phyloP scores from a whole-genome alignment of 2,888 invertebrate species.

The Anoplius nigerrimus region DNA sequence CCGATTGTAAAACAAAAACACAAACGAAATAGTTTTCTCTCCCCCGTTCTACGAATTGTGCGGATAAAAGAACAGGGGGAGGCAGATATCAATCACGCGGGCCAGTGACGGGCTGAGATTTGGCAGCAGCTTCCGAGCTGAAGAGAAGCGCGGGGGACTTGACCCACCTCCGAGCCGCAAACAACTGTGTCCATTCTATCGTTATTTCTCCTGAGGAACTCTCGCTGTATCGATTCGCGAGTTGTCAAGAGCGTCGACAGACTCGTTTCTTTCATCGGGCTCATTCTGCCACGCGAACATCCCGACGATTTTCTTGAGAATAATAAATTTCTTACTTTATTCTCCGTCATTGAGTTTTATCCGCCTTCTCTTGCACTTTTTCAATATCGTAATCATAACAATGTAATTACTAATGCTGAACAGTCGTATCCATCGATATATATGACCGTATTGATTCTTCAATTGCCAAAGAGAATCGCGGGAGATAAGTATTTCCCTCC shows the following conservation, averaged over 20 bases:
- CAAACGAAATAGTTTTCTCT: slow-evolving; percentile 52
- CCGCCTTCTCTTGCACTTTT: no score
- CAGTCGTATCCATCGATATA: no score
- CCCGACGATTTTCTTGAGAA: no score
- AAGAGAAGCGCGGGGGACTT: slow-evolving; percentile 46
- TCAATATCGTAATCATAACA: no score
- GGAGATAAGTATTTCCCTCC: no score
- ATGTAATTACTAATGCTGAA: no score
- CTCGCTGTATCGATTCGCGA: slow-evolving; percentile 55
- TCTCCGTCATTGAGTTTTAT: neutral
- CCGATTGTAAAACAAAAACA: slow-evolving; percentile 41
- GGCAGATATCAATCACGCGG: slow-evolving; percentile 67
- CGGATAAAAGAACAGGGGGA: slow-evolving; percentile 58
- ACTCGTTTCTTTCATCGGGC: no score
- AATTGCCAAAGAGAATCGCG: no score
- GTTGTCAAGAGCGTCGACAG: slow-evolving; percentile 47
- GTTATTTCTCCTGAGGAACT: slow-evolving; percentile 62
- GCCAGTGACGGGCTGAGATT: slow-evolving; percentile 67
- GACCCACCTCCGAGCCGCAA: slow-evolving; percentile 45
- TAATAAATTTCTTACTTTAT: neutral
- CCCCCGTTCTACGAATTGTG: slow-evolving; percentile 48
- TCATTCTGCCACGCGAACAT: no score
- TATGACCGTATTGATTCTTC: no score
- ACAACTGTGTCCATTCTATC: slow-evolving; percentile 64
- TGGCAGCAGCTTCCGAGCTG: slow-evolving; percentile 64